These are phyloP conservation scores for Argyresthia goedartella DNA, from an alignment of 2,888 invertebrate species.

Conservation along the genomic window DNA sequence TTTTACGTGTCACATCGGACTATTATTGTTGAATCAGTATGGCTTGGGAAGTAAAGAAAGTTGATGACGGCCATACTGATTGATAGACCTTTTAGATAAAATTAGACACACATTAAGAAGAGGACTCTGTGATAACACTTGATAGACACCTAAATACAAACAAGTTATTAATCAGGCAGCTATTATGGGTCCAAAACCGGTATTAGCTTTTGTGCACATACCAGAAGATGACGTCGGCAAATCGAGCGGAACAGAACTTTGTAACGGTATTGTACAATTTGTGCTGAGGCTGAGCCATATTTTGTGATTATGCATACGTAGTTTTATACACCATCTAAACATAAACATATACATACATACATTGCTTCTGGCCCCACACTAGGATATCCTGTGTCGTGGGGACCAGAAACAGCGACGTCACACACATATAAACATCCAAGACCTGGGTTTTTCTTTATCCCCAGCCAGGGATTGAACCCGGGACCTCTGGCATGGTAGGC, in stretches of 20 bases:
- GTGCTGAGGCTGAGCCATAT: conserved; percentile 2
- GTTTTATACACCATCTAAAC: too few relatives aligned
- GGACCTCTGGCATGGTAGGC: too few relatives aligned
- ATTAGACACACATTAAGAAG: neutral
- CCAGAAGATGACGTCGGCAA: conserved; percentile 24
- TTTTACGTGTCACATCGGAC: neutral
- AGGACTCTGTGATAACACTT: neutral
- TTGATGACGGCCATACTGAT: neutral
- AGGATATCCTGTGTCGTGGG: too few relatives aligned
- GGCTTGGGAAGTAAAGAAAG: neutral
- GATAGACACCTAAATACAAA: conserved; percentile 10
- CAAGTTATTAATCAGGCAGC: conserved; percentile 20
- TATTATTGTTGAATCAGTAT: neutral
- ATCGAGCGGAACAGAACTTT: conserved; percentile 19
- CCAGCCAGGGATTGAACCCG: too few relatives aligned
- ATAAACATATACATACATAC: too few relatives aligned
- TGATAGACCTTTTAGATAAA: neutral
- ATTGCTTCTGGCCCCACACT: too few relatives aligned
- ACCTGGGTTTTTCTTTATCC: too few relatives aligned
- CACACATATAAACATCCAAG: too few relatives aligned
- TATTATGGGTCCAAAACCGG: conserved; percentile 22
- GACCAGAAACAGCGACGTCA: too few relatives aligned
- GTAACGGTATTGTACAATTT: conserved; percentile 22
- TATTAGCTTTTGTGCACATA: conserved; percentile 20
- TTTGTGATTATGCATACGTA: too few relatives aligned